Percentiles rank a stretch among this genome's conserved stretches.
Conservation (phyloP, 2,797 vertebrate genomes). For the Rhadinocentrus ornatus region DNA sequence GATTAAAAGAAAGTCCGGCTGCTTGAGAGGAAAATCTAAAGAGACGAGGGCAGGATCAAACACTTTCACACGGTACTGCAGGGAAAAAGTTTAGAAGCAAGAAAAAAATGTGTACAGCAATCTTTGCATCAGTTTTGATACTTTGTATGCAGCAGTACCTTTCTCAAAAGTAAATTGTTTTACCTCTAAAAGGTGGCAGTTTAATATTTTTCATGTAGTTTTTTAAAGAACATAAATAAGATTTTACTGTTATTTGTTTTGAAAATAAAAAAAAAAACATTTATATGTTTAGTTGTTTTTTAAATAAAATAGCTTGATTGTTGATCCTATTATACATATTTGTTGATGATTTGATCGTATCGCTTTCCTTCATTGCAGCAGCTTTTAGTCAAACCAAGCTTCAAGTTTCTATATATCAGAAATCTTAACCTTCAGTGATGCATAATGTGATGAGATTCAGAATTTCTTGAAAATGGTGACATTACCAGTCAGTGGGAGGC, state of each 20-base stretch:
- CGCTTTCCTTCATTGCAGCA: constrained; percentile 22
- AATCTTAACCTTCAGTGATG: constrained; percentile 8
- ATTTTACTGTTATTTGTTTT: no score
- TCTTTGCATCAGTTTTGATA: not conserved
- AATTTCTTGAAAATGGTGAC: constrained; percentile 16
- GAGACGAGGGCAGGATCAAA: not conserved
- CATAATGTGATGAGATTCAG: not conserved
- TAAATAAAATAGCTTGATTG: not conserved
- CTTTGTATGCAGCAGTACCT: not conserved
- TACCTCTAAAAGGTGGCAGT: not conserved
- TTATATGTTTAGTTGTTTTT: no score
- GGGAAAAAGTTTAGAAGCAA: not conserved
- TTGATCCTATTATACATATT: not conserved
- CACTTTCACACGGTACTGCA: not conserved
- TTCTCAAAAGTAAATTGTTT: not conserved
- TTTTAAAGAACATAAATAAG: not conserved
- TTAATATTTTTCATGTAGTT: not conserved
- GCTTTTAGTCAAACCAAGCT: constrained; percentile 5
- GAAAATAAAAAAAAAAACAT: not conserved
- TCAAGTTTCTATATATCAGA: constrained; percentile 45
- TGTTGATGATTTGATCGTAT: not conserved
- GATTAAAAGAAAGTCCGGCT: not conserved
- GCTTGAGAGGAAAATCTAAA: not conserved
- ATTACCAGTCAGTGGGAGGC: constrained; percentile 38
- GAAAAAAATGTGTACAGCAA: not conserved